phyloP scores from a whole-genome alignment of 2,113 vertebrate species.

The Kobus ellipsiprymnus region DNA sequence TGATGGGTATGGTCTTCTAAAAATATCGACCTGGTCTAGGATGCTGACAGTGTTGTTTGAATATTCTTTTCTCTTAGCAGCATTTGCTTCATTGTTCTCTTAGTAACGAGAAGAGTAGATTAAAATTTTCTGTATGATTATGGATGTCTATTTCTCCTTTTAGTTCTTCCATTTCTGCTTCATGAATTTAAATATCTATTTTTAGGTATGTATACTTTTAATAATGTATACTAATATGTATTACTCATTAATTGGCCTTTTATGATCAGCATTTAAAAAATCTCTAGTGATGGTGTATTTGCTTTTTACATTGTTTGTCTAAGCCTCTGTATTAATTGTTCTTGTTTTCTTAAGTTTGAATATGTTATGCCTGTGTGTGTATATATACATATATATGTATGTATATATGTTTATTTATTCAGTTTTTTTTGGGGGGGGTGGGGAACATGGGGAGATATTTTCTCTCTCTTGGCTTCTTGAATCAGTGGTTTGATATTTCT shows the following conservation, averaged over 20 bases:
- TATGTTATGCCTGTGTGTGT: background rate
- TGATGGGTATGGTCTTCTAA: background rate
- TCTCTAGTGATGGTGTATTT: background rate
- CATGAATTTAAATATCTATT: background rate
- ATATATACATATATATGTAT: background rate
- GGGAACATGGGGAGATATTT: background rate
- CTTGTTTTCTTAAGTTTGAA: background rate
- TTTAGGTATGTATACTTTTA: background rate
- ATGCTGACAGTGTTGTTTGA: background rate
- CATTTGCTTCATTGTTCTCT: background rate
- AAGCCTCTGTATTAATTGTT: background rate
- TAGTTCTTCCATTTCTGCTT: background rate
- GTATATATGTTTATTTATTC: background rate
- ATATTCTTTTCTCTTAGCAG: background rate
- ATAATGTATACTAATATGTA: background rate
- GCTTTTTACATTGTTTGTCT: background rate
- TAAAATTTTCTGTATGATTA: background rate
- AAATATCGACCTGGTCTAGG: background rate
- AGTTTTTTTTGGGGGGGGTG: rapidly evolving
- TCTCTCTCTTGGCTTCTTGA: background rate
- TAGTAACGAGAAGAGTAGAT: background rate
- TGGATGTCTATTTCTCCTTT: background rate
- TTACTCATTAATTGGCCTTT: background rate
- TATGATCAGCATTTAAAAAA: background rate
- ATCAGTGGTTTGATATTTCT: background rate